A percentile compares a stretch with the other conserved stretches of the same genome.
Evolutionary conservation across 2,888 invertebrate species (phyloP).

Genomic region (Lasioglossum calceatum): DNA sequence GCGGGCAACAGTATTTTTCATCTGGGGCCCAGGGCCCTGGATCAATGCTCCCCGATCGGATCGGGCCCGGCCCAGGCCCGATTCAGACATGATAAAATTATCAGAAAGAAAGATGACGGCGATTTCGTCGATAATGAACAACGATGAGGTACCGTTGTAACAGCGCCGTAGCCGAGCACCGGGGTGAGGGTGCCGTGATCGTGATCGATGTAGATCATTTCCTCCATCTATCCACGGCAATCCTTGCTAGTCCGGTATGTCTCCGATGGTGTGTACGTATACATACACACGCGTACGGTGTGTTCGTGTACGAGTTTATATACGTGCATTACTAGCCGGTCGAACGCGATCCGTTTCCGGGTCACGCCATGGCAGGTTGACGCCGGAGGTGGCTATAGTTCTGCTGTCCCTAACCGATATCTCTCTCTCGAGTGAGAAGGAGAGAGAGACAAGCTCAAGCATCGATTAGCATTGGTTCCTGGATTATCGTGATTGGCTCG

Average conservation of each 20-base stretch:
- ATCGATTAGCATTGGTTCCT: slow-evolving; percentile 81
- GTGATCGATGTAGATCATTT: slow-evolving; percentile 82
- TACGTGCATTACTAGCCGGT: slow-evolving; percentile 43
- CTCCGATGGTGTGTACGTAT: slow-evolving; percentile 30
- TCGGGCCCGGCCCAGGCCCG: slow-evolving; percentile 34
- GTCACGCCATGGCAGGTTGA: slow-evolving; percentile 82
- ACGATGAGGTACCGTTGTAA: slow-evolving; percentile 74
- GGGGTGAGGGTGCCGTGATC: slow-evolving; percentile 78
- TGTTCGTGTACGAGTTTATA: slow-evolving; percentile 14
- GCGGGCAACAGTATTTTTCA: slow-evolving; percentile 44
- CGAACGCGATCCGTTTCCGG: slow-evolving; percentile 76
- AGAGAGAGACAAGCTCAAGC: slow-evolving; percentile 52
- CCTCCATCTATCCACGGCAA: slow-evolving; percentile 76
- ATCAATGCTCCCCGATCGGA: slow-evolving; percentile 36
- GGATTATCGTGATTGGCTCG: slow-evolving; percentile 76
- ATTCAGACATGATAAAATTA: slow-evolving; percentile 55
- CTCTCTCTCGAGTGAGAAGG: slow-evolving; percentile 59
- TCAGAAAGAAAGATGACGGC: slow-evolving; percentile 52
- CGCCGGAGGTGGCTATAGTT: slow-evolving; percentile 68
- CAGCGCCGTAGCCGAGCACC: slow-evolving; percentile 56
- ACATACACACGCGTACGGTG: slow-evolving; percentile 30
- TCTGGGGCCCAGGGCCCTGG: background rate
- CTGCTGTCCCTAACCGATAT: slow-evolving; percentile 71
- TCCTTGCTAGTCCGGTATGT: slow-evolving; percentile 66
- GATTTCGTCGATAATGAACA: slow-evolving; percentile 55